Percentiles rank a stretch among this genome's conserved stretches.
These are phyloP conservation scores for Ochropleura plecta DNA, from an alignment of 2,888 invertebrate species.

Conservation along the genomic window DNA sequence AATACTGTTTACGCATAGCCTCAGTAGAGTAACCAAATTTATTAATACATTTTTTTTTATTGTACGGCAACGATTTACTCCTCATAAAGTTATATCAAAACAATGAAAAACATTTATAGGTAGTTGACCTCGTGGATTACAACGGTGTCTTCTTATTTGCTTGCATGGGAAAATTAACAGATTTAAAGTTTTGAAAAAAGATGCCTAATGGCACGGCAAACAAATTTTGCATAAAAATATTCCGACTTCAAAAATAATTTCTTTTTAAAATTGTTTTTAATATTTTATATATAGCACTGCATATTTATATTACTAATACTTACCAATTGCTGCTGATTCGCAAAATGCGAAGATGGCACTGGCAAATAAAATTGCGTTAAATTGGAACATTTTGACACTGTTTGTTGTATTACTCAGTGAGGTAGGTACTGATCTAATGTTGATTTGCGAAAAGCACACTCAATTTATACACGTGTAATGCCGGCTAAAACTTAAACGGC, in stretches of 20 bases:
- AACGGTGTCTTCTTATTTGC: neutral
- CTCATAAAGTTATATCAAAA: neutral
- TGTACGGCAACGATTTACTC: neutral
- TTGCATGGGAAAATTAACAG: neutral
- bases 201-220: too few relatives aligned
- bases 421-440: constrained; percentile 23
- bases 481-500: too few relatives aligned
- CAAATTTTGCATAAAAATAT: neutral
- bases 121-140: neutral
- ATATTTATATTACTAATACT: constrained; percentile 13
- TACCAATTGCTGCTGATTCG: constrained; percentile 41
- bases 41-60: too few relatives aligned
- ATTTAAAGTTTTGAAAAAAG: neutral
- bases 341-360: constrained; percentile 44
- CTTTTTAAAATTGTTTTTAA: too few relatives aligned
- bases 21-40: too few relatives aligned
- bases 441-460: neutral
- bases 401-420: constrained; percentile 1
- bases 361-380: constrained; percentile 31
- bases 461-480: constrained; percentile 41
- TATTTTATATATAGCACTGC: neutral
- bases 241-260: neutral
- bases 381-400: constrained; percentile 37
- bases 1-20: too few relatives aligned
- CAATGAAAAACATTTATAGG: neutral